A percentile compares a stretch with the other conserved stretches of the same genome.
These are phyloP conservation scores for Cephalopachus bancanus DNA, from an alignment of 2,797 vertebrate species.

Conservation along the genomic window DNA sequence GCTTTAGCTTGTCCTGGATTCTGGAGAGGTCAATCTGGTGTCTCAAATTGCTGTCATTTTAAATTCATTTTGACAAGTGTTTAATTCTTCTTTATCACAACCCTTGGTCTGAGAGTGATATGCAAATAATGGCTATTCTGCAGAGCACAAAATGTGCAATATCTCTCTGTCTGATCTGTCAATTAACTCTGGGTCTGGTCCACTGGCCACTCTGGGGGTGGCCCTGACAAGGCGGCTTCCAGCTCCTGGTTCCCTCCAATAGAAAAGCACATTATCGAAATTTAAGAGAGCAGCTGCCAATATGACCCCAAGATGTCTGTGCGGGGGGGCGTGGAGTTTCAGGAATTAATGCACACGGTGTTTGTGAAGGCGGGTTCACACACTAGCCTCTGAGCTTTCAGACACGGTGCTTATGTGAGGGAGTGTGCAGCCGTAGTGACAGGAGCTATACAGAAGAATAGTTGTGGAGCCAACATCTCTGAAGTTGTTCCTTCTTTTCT, in stretches of 20 bases:
- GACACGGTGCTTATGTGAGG: background rate
- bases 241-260: background rate
- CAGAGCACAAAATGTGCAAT: conserved; percentile 51
- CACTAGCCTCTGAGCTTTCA: background rate
- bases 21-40: conserved; percentile 73
- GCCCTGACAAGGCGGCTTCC: conserved; percentile 53
- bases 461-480: background rate
- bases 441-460: background rate
- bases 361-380: background rate
- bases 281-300: background rate
- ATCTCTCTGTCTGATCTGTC: conserved; percentile 80
- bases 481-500: background rate
- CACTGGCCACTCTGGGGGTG: conserved; percentile 69
- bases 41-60: conserved; percentile 79
- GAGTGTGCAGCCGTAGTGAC: background rate
- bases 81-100: conserved; percentile 82
- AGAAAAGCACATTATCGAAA: background rate
- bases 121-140: conserved; percentile 78
- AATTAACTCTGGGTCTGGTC: conserved; percentile 70
- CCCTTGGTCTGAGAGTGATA: conserved; percentile 76
- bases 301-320: background rate
- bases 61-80: conserved; percentile 84
- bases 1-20: conserved; percentile 58
- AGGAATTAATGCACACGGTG: background rate
- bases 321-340: background rate